phyloP scores from a whole-genome alignment of 2,888 invertebrate genomes.

The Hemaris fuciformis region DNA sequence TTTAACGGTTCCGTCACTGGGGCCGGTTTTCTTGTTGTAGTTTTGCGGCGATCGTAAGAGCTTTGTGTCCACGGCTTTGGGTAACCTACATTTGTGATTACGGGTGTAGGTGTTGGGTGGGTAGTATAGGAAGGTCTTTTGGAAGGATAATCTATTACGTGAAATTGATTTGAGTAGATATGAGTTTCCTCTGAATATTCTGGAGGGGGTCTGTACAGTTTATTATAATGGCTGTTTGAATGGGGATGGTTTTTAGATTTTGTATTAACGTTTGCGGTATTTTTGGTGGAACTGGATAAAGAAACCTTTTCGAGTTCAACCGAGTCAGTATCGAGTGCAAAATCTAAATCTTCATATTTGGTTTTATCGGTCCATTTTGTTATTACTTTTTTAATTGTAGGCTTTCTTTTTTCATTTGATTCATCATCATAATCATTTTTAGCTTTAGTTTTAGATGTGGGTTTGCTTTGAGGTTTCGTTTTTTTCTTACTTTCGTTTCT shows the following conservation, averaged over 20 bases:
- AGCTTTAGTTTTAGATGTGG: slow-evolving; percentile 4
- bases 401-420: slow-evolving; percentile 40
- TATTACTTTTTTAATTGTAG: slow-evolving; percentile 68
- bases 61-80: slow-evolving; percentile 57
- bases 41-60: slow-evolving; percentile 35
- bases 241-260: slow-evolving; percentile 27
- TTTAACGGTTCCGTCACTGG: slow-evolving; percentile 52
- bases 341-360: slow-evolving; percentile 67
- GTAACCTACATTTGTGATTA: slow-evolving; percentile 72
- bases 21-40: slow-evolving; percentile 56
- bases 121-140: slow-evolving; percentile 59
- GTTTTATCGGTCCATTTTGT: slow-evolving; percentile 80
- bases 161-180: slow-evolving; percentile 56
- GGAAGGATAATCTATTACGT: slow-evolving; percentile 51
- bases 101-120: slow-evolving; percentile 58
- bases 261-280: slow-evolving; percentile 35
- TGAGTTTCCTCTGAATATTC: slow-evolving; percentile 53
- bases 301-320: slow-evolving; percentile 35
- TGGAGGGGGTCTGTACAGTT: slow-evolving; percentile 44
- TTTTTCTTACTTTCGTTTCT: slow-evolving; percentile 14
- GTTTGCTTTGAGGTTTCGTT: slow-evolving; percentile 7
- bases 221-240: slow-evolving; percentile 33
- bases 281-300: slow-evolving; percentile 29
- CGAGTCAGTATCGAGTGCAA: slow-evolving; percentile 57
- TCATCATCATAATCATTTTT: not conserved